Percentiles rank a stretch among this genome's conserved stretches.
Conservation (phyloP, 2,113 vertebrate genomes). For the Salminus brasiliensis region DNA sequence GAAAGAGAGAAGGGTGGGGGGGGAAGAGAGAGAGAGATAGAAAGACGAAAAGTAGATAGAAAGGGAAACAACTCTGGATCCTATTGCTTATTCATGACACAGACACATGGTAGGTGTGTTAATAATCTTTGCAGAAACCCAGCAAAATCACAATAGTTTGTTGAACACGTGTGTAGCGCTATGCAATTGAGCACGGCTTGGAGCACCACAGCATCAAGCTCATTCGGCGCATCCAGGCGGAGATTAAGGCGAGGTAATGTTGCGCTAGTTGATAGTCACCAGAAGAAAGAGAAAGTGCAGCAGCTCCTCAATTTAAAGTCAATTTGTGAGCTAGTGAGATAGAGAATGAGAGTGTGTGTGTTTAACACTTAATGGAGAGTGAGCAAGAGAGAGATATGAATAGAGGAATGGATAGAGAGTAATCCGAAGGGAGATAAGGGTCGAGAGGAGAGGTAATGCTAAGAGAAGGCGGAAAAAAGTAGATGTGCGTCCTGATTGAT, state of each 20-base stretch:
- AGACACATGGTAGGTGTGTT: constrained; percentile 73
- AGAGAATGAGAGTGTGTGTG: constrained; percentile 35
- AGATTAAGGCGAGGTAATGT: constrained; percentile 76
- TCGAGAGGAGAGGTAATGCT: background rate
- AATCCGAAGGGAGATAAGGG: constrained; percentile 19
- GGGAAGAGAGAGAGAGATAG: background rate
- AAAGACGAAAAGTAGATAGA: constrained; percentile 26
- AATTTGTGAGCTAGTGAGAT: constrained; percentile 53
- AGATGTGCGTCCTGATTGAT: constrained; percentile 58
- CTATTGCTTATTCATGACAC: constrained; percentile 79
- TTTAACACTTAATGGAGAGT: constrained; percentile 69
- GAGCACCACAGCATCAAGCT: constrained; percentile 69
- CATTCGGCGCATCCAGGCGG: constrained; percentile 67
- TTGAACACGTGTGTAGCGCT: constrained; percentile 69
- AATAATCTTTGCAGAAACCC: constrained; percentile 77
- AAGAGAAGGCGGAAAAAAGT: background rate
- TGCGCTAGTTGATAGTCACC: constrained; percentile 64
- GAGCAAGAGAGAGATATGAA: constrained; percentile 10
- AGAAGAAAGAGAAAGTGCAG: constrained; percentile 29
- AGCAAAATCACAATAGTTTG: constrained; percentile 76
- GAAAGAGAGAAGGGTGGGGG: background rate
- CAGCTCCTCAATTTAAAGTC: constrained; percentile 69
- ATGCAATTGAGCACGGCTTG: constrained; percentile 65
- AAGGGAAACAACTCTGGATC: constrained; percentile 56
- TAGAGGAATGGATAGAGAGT: background rate